Base-by-base conservation (phyloP, 1,140 invertebrate genomes). In the Aphaenogaster floridana region DNA sequence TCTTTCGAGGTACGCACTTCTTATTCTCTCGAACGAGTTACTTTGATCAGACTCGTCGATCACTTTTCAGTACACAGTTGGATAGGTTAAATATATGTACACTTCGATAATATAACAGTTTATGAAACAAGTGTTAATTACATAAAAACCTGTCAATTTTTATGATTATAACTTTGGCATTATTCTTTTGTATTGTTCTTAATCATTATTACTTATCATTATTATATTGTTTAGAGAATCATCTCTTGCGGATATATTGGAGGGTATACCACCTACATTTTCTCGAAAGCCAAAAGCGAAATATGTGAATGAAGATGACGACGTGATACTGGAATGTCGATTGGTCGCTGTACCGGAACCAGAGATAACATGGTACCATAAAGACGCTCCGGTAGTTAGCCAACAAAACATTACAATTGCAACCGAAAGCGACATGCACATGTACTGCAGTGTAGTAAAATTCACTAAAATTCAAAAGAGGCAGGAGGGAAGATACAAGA, bases 231-330 rank as follows among this genome's bases (percentile, higher is more conserved):
- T 45, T 89, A 96, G 98, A 92, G 98, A 99, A 95, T 99, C 98
- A 13, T 99, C 98, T 0, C 95, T 99, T 64, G 98, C 98, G 9
- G 98, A 99, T 93, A 98, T 99, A 76, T 95, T 99, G 64, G 98
- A 99, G 96, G 98, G 98, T 59, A 98, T 99, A 93, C 98, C 98
- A 68, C 98, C 98, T 50, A 98, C 98, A n/a, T 99, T 99, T 94
- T 98, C 98, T 7, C 97, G 97, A 66, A 98, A 98, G 94, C 98
- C 98, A 0, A 98, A 98, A 94, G 97, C 97, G 0, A 97, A 98
- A 94, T 98, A 97, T 91, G 97, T 98, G 0, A 96, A 98, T 88
- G 98, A 98, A 95, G 97, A 97, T 39, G 96, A 97, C 1, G 96
- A 98, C 92, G 97, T 98, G 42, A 97, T 97, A 68, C 94, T 99